A percentile compares a stretch with the other conserved stretches of the same genome.
These are phyloP conservation scores for Hyalella azteca DNA, from an alignment of 2,888 invertebrate genomes.

Conservation along the genomic window DNA sequence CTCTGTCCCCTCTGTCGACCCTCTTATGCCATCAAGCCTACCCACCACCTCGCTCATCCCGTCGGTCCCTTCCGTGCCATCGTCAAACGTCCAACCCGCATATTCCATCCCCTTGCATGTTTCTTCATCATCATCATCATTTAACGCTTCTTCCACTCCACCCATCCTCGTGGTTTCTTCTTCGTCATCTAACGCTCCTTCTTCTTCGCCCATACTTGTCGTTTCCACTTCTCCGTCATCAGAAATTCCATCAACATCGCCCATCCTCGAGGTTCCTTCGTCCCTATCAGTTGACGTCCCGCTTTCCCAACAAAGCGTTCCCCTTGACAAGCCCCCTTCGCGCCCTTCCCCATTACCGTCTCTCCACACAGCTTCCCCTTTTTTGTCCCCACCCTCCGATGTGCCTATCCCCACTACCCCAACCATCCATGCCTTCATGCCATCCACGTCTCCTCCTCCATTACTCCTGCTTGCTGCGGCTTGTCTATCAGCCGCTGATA, in stretches of 20 bases:
- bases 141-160: too few species aligned
- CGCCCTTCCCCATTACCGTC: neutral
- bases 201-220: constrained; percentile 40
- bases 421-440: neutral
- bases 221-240: neutral
- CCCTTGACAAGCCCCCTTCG: neutral
- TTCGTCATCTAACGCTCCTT: constrained; percentile 6
- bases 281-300: neutral
- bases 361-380: constrained; percentile 1
- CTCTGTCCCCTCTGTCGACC: too few species aligned
- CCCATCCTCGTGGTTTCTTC: neutral
- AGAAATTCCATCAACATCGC: neutral
- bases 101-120: too few species aligned
- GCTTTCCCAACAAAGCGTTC: neutral
- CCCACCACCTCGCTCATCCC: too few species aligned
- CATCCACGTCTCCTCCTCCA: constrained; percentile 10
- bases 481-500: neutral
- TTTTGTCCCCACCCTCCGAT: constrained; percentile 16
- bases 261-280: neutral
- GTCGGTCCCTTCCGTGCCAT: too few species aligned
- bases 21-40: too few species aligned
- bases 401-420: neutral
- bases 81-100: too few species aligned
- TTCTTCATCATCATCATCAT: too few species aligned
- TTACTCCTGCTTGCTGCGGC: constrained; percentile 19